A percentile compares a stretch with the other conserved stretches of the same genome.
These are phyloP conservation scores for Troides oblongomaculatus DNA, from an alignment of 2,888 invertebrate species.

Conservation along the genomic window DNA sequence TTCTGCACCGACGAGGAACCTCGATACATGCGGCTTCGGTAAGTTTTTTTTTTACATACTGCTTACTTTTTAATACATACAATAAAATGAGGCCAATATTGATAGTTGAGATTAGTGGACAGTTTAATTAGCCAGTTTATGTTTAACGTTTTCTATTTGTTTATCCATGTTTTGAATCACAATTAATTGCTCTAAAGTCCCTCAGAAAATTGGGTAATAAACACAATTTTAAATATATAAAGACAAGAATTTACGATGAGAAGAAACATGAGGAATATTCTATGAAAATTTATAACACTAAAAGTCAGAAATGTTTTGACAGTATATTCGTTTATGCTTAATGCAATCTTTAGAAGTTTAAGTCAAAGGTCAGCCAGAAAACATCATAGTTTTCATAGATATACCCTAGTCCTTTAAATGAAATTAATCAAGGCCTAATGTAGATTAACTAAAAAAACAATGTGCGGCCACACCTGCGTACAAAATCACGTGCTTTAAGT, in stretches of 20 bases:
- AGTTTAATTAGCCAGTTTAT: background rate
- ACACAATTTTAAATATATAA: too few relatives aligned
- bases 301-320: too few relatives aligned
- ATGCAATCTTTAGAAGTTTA: too few relatives aligned
- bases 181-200: too few relatives aligned
- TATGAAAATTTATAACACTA: too few relatives aligned
- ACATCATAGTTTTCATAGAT: background rate
- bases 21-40: slow-evolving; percentile 83
- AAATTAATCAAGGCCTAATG: slow-evolving; percentile 7
- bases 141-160: too few relatives aligned
- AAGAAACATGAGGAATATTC: too few relatives aligned
- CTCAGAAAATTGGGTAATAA: too few relatives aligned
- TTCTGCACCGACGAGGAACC: slow-evolving; percentile 83
- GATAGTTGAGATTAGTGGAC: background rate
- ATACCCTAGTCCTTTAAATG: background rate
- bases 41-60: slow-evolving; percentile 41
- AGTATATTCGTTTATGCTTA: too few relatives aligned
- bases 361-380: too few relatives aligned
- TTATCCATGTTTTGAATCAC: too few relatives aligned
- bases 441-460: slow-evolving; percentile 19
- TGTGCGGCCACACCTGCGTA: slow-evolving; percentile 17
- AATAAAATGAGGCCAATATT: background rate
- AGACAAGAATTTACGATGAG: too few relatives aligned
- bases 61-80: background rate
- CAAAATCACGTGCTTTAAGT: slow-evolving; percentile 35